phyloP scores from a whole-genome alignment of 2,888 invertebrate species.

The Phyto melanocephala region DNA sequence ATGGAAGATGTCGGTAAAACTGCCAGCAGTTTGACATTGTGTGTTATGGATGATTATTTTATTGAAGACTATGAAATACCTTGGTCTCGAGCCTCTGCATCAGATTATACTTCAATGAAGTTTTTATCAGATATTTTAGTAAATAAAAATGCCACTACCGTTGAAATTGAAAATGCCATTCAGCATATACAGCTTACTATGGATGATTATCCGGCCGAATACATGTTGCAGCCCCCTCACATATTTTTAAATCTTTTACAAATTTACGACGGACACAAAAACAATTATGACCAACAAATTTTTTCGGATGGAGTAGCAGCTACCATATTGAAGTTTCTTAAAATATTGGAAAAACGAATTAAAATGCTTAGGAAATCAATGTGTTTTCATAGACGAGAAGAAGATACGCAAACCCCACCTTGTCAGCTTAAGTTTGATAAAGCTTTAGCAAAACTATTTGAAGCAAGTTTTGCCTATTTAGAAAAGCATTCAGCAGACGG shows the following conservation, averaged over 20 bases:
- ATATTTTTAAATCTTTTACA: constrained; percentile 72
- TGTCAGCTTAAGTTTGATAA: constrained; percentile 68
- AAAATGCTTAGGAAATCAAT: constrained; percentile 62
- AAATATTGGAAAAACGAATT: constrained; percentile 68
- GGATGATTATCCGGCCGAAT: constrained; percentile 76
- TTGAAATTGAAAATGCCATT: constrained; percentile 70
- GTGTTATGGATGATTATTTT: background rate
- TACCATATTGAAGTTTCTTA: constrained; percentile 67
- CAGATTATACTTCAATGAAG: constrained; percentile 73
- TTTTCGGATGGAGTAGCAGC: constrained; percentile 67
- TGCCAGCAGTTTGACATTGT: background rate
- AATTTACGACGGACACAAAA: constrained; percentile 66
- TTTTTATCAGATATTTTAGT: constrained; percentile 70
- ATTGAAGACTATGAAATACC: constrained; percentile 71
- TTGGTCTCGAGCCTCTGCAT: constrained; percentile 71
- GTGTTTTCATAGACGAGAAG: constrained; percentile 29
- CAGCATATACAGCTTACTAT: constrained; percentile 72
- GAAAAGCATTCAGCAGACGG: constrained; percentile 47
- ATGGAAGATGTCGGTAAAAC: constrained; percentile 33
- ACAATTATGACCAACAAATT: background rate
- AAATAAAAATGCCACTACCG: constrained; percentile 40
- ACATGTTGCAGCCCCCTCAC: constrained; percentile 76
- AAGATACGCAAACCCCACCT: background rate
- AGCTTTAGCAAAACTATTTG: constrained; percentile 68
- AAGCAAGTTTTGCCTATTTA: constrained; percentile 66